Evolutionary conservation across 2,888 invertebrate species (phyloP), one percentile per base, ranked within the genome.

Genomic region (Apotomis betuletana): DNA sequence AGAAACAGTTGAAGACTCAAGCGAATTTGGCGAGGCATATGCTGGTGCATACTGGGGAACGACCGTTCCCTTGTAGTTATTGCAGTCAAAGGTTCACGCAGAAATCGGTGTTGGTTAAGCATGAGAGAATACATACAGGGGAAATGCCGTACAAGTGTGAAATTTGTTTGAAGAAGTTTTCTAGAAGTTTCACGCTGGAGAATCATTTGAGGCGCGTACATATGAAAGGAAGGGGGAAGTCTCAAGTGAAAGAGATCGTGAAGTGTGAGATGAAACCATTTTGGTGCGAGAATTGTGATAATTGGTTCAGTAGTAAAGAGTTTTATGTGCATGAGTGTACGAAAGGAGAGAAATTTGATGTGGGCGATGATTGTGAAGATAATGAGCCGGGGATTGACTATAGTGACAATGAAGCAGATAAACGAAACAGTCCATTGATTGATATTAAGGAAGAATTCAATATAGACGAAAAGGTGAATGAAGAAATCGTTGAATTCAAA

Each of bases 221-320:
- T 61, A 58, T 6, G n/a, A 57, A n/a, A 3, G 61, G 61, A 15
- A 62, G 46, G 3, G 41, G 54, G 55, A 44, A n/a, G 49, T 49
- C 9, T 6, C 5, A 10, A 49, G 9, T 6, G 9, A 9, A 49
- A 49, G 49, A 49, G 61, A 68, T 13, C 2, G n/a, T 27, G 9
- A n/a, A 15, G 36, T 55, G 55, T 13, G 61, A 57, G 8, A 51
- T 38, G 46, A 71, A 71, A 51, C 70, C 60, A 4, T 61, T 52
- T 67, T 71, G 70, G 70, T 71, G 70, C 65, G 70, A 51, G 3
- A 61, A 67, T 8, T 71, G 70, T 38, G 67, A 71, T 61, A 55
- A 67, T 6, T 71, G 67, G 70, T 51, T 41, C 49, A 70, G 55
- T 9, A 71, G 55, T 15, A 12, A 55, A n/a, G 55, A 71, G 4